Evolutionary conservation across 2,797 vertebrate genomes (phyloP).

Genomic region (Erithacus rubecula): DNA sequence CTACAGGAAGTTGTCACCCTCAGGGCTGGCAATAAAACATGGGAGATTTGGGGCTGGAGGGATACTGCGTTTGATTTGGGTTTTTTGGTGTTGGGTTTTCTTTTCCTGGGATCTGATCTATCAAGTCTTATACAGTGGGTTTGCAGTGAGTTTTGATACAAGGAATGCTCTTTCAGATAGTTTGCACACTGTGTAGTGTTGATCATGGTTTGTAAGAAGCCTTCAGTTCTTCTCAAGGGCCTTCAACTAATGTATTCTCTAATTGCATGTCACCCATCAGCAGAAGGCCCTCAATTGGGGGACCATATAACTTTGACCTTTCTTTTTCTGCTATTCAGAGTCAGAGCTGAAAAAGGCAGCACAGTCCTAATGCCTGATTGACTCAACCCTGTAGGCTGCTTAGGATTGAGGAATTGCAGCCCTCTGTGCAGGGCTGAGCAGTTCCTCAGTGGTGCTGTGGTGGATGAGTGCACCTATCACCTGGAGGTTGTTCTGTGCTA

Average conservation of each 20-base stretch:
- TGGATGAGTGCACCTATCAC: accelerated
- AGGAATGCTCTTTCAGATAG: background rate
- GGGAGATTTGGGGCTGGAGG: accelerated
- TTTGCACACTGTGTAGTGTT: background rate
- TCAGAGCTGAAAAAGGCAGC: background rate
- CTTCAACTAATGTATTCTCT: background rate
- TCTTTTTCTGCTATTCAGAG: background rate
- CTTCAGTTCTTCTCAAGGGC: background rate
- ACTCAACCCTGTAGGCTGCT: background rate
- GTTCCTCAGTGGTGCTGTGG: background rate
- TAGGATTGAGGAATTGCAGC: background rate
- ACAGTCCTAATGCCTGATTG: too few relatives aligned
- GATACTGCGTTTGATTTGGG: accelerated
- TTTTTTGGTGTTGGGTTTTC: background rate
- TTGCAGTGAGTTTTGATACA: background rate
- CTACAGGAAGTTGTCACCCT: background rate
- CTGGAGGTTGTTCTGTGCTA: background rate
- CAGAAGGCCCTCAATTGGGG: background rate
- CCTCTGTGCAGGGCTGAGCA: background rate
- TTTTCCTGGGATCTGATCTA: background rate
- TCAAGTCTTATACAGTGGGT: background rate
- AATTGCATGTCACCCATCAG: background rate
- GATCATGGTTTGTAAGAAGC: background rate
- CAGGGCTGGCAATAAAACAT: background rate
- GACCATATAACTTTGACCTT: background rate